phyloP scores from a whole-genome alignment of 2,888 invertebrate species.

The Isoperla grammatica region DNA sequence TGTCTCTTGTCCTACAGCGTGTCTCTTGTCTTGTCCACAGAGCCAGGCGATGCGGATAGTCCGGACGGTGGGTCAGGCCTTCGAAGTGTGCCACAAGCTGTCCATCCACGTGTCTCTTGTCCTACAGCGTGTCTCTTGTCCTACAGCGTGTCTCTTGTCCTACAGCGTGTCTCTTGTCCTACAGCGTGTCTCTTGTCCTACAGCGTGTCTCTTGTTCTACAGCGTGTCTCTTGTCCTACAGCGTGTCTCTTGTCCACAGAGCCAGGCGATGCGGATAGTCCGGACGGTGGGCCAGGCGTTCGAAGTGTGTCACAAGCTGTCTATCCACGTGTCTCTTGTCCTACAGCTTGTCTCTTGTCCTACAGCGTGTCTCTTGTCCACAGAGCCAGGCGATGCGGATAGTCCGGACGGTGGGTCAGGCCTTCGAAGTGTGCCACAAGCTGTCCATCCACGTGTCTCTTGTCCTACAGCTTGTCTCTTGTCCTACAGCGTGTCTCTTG shows the following conservation, averaged over 20 bases:
- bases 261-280: conserved; percentile 97
- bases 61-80: conserved; percentile 97
- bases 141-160: no score
- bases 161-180: no score
- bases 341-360: no score
- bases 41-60: conserved; percentile 98
- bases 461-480: no score
- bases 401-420: conserved; percentile 97
- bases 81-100: conserved; percentile 98
- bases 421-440: conserved; percentile 99
- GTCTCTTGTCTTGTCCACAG: conserved; percentile 52
- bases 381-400: conserved; percentile 99
- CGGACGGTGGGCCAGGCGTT: conserved; percentile 98
- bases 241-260: conserved; percentile 52
- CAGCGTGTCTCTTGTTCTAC: no score
- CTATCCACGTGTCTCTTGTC: conserved; percentile 54
- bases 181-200: no score
- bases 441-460: conserved; percentile 62
- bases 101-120: conserved; percentile 57
- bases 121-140: no score
- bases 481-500: no score
- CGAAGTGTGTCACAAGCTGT: conserved; percentile 97
- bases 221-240: no score
- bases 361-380: no score
- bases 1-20: no score